These are phyloP conservation scores for Amblyraja radiata DNA, from an alignment of 2,797 vertebrate species.

Conservation along the genomic window DNA sequence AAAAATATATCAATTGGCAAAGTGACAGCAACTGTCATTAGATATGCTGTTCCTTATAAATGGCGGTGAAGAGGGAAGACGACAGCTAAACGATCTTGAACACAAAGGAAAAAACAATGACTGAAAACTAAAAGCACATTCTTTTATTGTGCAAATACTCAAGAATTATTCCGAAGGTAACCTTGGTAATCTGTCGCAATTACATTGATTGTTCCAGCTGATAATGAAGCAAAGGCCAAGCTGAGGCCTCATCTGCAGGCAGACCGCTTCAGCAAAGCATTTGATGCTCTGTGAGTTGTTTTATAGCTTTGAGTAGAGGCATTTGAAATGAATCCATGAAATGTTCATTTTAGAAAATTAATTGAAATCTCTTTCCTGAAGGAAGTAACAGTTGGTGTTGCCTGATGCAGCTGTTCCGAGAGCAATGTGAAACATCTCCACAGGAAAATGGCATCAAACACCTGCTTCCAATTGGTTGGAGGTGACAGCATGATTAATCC, in stretches of 20 bases:
- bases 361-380: conserved; percentile 11
- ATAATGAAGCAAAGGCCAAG: background rate
- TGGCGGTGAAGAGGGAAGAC: background rate
- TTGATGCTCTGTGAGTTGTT: background rate
- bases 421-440: conserved; percentile 23
- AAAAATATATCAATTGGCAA: background rate
- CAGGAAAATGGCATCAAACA: conserved; percentile 17
- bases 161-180: background rate
- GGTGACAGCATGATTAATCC: conserved; percentile 3
- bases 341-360: conserved; percentile 13
- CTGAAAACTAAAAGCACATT: background rate
- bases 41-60: background rate
- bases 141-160: background rate
- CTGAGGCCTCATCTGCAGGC: background rate
- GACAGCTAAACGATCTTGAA: background rate
- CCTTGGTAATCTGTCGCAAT: background rate
- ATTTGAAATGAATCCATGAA: conserved; percentile 1
- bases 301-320: background rate
- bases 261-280: background rate
- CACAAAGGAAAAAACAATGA: background rate
- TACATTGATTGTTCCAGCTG: background rate
- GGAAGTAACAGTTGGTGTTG: background rate
- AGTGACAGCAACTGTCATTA: background rate
- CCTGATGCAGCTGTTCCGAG: conserved; percentile 1
- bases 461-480: conserved; percentile 18